These are phyloP conservation scores for Dione juno DNA, from an alignment of 2,888 invertebrate genomes.

Conservation along the genomic window DNA sequence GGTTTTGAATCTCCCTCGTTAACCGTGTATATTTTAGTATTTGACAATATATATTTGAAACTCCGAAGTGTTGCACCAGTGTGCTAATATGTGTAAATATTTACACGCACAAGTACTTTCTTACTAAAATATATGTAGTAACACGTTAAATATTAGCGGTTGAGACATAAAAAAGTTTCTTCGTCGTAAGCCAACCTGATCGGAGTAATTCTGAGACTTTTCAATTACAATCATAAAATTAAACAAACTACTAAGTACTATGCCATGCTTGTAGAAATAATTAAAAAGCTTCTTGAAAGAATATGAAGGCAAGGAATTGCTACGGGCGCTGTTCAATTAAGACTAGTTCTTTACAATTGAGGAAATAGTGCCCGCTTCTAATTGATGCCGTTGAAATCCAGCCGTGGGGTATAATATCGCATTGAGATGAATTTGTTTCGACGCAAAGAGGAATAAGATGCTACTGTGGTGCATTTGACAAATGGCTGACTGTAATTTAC, in stretches of 20 bases:
- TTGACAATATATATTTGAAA: too few species aligned
- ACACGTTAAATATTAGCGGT: background rate
- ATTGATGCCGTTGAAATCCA: constrained; percentile 21
- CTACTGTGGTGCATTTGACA: background rate
- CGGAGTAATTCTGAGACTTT: constrained; percentile 17
- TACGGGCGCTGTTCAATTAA: constrained; percentile 31
- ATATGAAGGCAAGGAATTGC: constrained; percentile 21
- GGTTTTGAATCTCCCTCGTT: too few species aligned
- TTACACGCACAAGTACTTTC: too few species aligned
- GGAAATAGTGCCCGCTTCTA: constrained; percentile 22
- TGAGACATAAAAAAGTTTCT: background rate
- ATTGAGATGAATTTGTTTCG: background rate
- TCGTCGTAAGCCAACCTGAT: background rate
- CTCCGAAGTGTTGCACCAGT: too few species aligned
- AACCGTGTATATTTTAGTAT: too few species aligned
- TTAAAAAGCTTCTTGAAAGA: constrained; percentile 28
- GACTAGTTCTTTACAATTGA: constrained; percentile 13
- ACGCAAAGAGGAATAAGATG: background rate
- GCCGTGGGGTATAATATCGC: background rate
- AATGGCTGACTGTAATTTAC: background rate
- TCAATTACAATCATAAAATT: constrained; percentile 32
- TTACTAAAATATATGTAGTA: too few species aligned
- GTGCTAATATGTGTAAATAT: too few species aligned
- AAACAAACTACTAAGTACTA: constrained; percentile 16
- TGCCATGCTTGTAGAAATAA: constrained; percentile 26